These are phyloP conservation scores for Eilema sororculum DNA, from an alignment of 2,888 invertebrate genomes.

Conservation along the genomic window DNA sequence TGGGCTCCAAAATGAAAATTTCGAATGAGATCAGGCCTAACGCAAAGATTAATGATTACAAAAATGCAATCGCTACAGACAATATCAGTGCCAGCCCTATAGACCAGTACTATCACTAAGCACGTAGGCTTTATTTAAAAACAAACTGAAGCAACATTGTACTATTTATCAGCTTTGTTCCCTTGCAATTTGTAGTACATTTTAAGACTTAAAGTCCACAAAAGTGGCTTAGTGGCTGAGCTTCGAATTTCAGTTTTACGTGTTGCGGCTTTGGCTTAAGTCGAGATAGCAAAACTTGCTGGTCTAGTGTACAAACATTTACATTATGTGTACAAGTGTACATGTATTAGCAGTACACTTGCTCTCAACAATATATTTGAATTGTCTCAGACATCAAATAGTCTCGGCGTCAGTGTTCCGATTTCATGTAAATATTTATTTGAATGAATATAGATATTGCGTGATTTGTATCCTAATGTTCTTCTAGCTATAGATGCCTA, in stretches of 20 bases:
- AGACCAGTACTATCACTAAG: neutral
- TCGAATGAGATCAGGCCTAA: too few species aligned
- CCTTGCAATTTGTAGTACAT: slow-evolving; percentile 6
- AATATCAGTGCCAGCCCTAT: neutral
- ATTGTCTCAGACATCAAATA: neutral
- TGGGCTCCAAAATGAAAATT: too few species aligned
- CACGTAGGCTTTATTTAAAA: neutral
- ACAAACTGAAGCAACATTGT: neutral
- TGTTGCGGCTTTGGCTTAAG: slow-evolving; percentile 8
- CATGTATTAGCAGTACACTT: neutral
- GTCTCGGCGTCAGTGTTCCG: neutral
- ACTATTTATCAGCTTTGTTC: slow-evolving; percentile 3
- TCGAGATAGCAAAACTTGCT: slow-evolving; percentile 3
- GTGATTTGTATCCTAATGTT: too few species aligned
- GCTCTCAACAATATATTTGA: neutral
- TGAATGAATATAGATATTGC: neutral
- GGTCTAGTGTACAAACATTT: slow-evolving; percentile 1
- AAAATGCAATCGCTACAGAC: too few species aligned
- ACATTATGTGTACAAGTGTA: neutral
- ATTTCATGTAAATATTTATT: too few species aligned
- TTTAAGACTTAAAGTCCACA: slow-evolving; percentile 9
- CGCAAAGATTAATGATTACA: too few species aligned
- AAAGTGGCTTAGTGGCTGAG: slow-evolving; percentile 7
- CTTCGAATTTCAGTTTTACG: slow-evolving; percentile 7
- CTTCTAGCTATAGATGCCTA: too few species aligned